Conservation (phyloP, 2,113 vertebrate species). For the Prunella fulvescens region DNA sequence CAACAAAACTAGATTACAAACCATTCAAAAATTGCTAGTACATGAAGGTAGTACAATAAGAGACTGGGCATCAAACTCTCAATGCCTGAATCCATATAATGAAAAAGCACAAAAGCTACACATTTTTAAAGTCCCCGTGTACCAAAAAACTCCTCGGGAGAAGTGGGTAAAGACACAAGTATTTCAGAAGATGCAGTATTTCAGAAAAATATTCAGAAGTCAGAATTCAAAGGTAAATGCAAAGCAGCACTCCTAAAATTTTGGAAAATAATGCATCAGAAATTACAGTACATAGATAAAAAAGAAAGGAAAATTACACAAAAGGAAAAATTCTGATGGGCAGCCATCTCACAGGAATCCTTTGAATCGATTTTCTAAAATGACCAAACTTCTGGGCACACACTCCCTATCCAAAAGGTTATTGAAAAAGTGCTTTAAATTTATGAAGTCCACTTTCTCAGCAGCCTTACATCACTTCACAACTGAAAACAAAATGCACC, state of each 20-base stretch:
- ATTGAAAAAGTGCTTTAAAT: background rate
- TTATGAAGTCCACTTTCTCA: background rate
- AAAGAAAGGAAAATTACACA: background rate
- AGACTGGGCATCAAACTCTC: background rate
- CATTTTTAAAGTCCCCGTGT: background rate
- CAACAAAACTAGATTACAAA: background rate
- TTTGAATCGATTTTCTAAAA: background rate
- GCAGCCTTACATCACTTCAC: background rate
- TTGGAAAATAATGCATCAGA: background rate
- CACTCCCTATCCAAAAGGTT: background rate
- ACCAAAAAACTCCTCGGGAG: background rate
- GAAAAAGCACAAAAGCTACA: background rate
- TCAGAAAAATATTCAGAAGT: background rate
- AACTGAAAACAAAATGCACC: background rate
- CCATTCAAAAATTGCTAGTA: background rate
- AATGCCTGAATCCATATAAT: background rate
- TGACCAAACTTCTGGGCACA: background rate
- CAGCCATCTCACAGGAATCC: background rate
- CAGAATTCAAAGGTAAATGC: background rate
- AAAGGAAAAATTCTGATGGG: background rate
- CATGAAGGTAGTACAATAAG: background rate
- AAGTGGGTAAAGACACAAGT: background rate
- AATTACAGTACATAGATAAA: background rate
- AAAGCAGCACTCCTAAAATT: background rate
- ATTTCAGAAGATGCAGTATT: background rate